Base-by-base conservation (phyloP, 2,797 vertebrate genomes). In the Atherinosoma microstoma region DNA sequence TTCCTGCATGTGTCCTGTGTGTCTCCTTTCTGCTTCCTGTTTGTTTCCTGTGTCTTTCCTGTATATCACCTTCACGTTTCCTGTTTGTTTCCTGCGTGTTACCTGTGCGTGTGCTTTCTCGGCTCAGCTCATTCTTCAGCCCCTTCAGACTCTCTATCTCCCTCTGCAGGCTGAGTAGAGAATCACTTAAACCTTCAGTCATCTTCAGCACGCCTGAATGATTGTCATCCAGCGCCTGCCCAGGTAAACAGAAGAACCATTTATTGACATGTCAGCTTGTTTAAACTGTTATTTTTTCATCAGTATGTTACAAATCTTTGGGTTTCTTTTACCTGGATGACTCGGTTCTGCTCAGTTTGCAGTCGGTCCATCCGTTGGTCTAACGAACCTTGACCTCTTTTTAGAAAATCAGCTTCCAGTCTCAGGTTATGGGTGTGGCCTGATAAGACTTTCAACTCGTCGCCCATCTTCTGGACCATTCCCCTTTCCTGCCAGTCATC, bases 301-400 rank as follows among this genome's bases (percentile, higher is more conserved):
- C 12, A 40, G 3, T 40, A 18, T 45, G 15, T 45, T 1, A 6
- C 42, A 51, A n/a, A 22, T 51, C 9, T 22, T 9, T 10, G 36
- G 1, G 22, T 16, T 3, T 20, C 11, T 32, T 13, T 3, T 59
- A 73, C 76, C 96, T 98, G 96, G 58, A 96, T 82, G 64, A 97
- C 94, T 49, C 88, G 93, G 29, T 94, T 95, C 90, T 98, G 97
- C 75, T 98, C 96, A 0, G 89, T 92, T 87, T 97, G 96, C 84
- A 98, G 91, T 29, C 89, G 65, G 0, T 92, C 93, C 65, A 99
- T 92, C 42, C 95, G 94, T 80, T 97, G 96, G 13, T 96, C 95
- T 80, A 98, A 92, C 32, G 89, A 53, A 0, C 89, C 82, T 78
- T 97, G 97, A 4, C 95, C 96, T 78, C 94, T 95, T 67, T 94